Evolutionary conservation across 2,797 vertebrate genomes (phyloP), one percentile per base, ranked within the genome.

Genomic region (Hippopotamyrus pictus): DNA sequence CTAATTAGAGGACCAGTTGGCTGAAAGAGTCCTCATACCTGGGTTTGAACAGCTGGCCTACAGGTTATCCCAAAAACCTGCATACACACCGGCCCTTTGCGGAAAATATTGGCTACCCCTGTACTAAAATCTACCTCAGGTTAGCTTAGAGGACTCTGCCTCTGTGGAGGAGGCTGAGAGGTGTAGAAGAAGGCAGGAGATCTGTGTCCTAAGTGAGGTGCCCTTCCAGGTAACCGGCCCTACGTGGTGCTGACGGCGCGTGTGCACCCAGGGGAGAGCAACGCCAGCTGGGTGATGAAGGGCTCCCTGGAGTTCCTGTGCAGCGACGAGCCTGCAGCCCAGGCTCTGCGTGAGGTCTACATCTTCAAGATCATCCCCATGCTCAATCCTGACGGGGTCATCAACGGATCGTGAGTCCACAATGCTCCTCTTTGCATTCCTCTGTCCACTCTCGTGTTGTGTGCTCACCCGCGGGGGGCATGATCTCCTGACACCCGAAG

Each of bases 231-330:
- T 84, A 96, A 89, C 46, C 97, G 98, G 0, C 96, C 96, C 0
- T 98, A 94, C 3, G 95, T 98, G 37, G 95, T 99, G 50, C 94
- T 99, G 53, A 96, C 96, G 0, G 96, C 96, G 0, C 95, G 98
- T 0, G 97, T 99, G 57, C 98, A 99, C 89, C 98, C 98, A 0
- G 97, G 98, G 0, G 98, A 99, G 91, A 97, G 97, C 91, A 99
- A 99, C 50, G 94, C 97, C 91, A 99, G 97, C 46, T 99, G 98
- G 98, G 97, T 98, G 88, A 98, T 98, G 97, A 98, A 98, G 93
- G 98, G 98, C 0, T 96, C 97, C 0, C 91, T 99, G 94, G 98
- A 98, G 92, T 99, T 98, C 91, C 96, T 99, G 7, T 95, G 96
- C 92, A 97, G 98, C 91, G 91, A 2, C 0, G 97, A 98, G 82